These are phyloP conservation scores for Lasiurus borealis DNA, from an alignment of 2,113 vertebrate genomes.

Conservation along the genomic window DNA sequence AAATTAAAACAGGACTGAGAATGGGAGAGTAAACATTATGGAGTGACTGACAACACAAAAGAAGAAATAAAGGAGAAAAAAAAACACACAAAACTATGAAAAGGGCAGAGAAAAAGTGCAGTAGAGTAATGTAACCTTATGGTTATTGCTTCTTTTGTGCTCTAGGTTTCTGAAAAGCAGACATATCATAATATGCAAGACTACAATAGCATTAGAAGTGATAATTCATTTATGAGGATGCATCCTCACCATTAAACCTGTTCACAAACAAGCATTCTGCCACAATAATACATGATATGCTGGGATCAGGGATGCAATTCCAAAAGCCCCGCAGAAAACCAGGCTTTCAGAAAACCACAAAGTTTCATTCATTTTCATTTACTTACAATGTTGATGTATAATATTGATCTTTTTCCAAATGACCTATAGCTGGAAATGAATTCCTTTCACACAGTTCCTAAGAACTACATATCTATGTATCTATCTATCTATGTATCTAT, in stretches of 20 bases:
- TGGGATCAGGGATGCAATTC: background rate
- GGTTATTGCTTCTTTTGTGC: background rate
- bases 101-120: background rate
- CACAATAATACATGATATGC: background rate
- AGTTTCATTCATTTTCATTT: constrained; percentile 59
- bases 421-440: constrained; percentile 38
- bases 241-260: background rate
- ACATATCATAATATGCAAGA: background rate
- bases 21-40: background rate
- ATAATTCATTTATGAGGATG: background rate
- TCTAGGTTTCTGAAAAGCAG: background rate
- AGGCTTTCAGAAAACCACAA: background rate
- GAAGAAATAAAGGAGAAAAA: background rate
- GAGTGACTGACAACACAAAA: background rate
- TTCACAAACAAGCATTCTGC: background rate
- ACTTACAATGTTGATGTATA: constrained; percentile 36
- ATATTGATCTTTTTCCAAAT: constrained; percentile 50
- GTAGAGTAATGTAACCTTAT: background rate
- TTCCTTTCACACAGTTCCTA: constrained; percentile 55
- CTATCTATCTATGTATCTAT: background rate
- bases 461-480: background rate
- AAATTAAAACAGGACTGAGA: background rate
- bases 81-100: background rate
- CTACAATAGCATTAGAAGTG: background rate
- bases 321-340: background rate